A percentile compares a stretch with the other conserved stretches of the same genome.
phyloP scores from a whole-genome alignment of 2,113 vertebrate genomes.

The Psittacula cyanocephala region DNA sequence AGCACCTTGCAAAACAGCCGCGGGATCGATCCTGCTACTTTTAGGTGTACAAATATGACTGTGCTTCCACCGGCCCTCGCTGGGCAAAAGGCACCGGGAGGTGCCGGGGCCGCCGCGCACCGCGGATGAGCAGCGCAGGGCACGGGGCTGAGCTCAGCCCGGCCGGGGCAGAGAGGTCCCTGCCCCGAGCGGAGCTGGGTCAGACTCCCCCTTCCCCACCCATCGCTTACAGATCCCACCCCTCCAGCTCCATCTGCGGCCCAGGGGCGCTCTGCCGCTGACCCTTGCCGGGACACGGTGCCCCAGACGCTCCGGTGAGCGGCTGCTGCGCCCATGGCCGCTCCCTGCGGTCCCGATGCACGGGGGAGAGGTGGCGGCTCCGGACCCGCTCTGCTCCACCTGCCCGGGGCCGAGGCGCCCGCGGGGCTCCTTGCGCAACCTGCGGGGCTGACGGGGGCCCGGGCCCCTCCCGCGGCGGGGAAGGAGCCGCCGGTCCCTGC shows the following conservation, averaged over 20 bases:
- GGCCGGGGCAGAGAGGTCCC: no score
- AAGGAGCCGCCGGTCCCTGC: constrained; percentile 40
- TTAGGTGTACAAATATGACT: constrained; percentile 30
- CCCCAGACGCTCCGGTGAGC: background rate
- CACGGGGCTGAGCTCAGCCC: background rate
- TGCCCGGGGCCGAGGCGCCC: background rate
- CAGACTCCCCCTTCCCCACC: no score
- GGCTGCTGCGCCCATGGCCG: background rate
- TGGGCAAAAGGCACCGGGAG: background rate
- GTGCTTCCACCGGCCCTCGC: background rate
- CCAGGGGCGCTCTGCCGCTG: background rate
- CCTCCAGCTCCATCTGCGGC: background rate
- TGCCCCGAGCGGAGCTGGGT: no score
- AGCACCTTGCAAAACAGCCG: constrained; percentile 40
- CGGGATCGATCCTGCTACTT: constrained; percentile 14
- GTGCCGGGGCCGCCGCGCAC: background rate
- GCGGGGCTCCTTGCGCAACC: constrained; percentile 7
- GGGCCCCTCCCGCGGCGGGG: constrained; percentile 19
- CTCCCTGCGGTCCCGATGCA: rapidly evolving
- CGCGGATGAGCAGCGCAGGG: no score
- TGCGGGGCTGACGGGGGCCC: background rate
- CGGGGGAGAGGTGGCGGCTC: background rate
- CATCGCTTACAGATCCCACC: background rate
- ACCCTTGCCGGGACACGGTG: background rate
- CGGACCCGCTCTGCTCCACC: background rate